Base-by-base conservation (phyloP, 2,113 vertebrate genomes). In the Noturus placidus region DNA sequence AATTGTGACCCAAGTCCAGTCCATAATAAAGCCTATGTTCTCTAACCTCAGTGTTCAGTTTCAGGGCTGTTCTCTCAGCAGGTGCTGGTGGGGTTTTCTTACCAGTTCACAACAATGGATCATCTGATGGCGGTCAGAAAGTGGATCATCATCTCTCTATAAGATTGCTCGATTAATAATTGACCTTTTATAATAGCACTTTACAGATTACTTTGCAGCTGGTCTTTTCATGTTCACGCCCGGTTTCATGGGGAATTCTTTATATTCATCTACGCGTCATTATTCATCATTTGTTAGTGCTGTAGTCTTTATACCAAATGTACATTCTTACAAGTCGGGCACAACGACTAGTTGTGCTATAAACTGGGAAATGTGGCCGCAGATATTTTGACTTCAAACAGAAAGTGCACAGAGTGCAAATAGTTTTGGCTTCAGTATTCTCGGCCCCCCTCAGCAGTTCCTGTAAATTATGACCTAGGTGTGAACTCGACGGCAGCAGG, bases 351-450 rank as follows among this genome's bases (percentile, higher is more conserved):
- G 10, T 74, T 10, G 35, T 77, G 5, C 4, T 59, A 3, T 14
- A 59, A 54, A 10, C 14, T 22, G 14, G 69, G 46, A 25, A 74
- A 74, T 74, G 13, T 61, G 38, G 27, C 30, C 9, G 83, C 67
- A 74, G 67, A n/a, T 30, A 76, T 59, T 85, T 35, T 2, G 11
- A 2, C 27, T 50, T 10, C n/a, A 65, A 65, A 42, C 4, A 14
- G 30, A 86, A 81, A 81, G 76, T 86, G 85, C 85, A 69, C 6
- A 56, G 61, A 38, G 33, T 81, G 63, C 77, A 70, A 57, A 42
- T 81, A 57, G 52, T 52, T 46, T 78, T 52, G 76, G 61, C 50
- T 67, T 0, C 0, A 19, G 9, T 81, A 9, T 25, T 70, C 3
- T 54, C 50, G 57, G 13, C 25, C 52, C 52, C 52, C 27, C 35